phyloP scores from a whole-genome alignment of 30 jellyfish, hydroid and myxozoan genomes.

The Aurelia sp. region DNA sequence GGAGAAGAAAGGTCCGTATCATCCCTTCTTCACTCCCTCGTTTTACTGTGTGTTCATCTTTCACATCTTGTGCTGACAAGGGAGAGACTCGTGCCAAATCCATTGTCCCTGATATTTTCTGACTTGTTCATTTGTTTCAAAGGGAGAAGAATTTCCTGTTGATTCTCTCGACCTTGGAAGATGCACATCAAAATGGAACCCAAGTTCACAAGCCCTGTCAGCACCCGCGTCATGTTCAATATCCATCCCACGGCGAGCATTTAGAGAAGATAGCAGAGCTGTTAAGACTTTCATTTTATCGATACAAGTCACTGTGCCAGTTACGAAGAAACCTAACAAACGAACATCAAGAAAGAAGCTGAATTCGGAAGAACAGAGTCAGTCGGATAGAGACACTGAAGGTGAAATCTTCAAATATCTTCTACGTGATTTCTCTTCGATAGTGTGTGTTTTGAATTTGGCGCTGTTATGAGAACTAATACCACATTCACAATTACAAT shows the following conservation, averaged over 20 bases:
- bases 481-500: too few species aligned
- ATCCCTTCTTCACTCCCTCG: too few species aligned
- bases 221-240: slow-evolving; percentile 62
- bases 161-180: slow-evolving; percentile 78
- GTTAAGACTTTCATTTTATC: slow-evolving; percentile 87
- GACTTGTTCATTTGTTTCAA: background rate
- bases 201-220: slow-evolving; percentile 81
- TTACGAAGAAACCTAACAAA: slow-evolving; percentile 41
- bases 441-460: too few species aligned
- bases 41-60: too few species aligned
- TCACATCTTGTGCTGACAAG: too few species aligned
- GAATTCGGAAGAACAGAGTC: slow-evolving; percentile 17
- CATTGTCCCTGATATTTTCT: too few species aligned
- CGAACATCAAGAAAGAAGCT: slow-evolving; percentile 29
- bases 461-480: too few species aligned
- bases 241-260: slow-evolving; percentile 79
- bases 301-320: slow-evolving; percentile 74
- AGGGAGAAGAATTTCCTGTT: slow-evolving; percentile 81
- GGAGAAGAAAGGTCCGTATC: too few species aligned
- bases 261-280: slow-evolving; percentile 59
- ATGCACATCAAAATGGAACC: slow-evolving; percentile 93
- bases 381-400: slow-evolving; percentile 32
- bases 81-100: too few species aligned
- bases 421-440: too few species aligned
- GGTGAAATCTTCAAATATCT: background rate